Evolutionary conservation across 2,888 invertebrate genomes (phyloP).

Genomic region (Iphiclides podalirius): DNA sequence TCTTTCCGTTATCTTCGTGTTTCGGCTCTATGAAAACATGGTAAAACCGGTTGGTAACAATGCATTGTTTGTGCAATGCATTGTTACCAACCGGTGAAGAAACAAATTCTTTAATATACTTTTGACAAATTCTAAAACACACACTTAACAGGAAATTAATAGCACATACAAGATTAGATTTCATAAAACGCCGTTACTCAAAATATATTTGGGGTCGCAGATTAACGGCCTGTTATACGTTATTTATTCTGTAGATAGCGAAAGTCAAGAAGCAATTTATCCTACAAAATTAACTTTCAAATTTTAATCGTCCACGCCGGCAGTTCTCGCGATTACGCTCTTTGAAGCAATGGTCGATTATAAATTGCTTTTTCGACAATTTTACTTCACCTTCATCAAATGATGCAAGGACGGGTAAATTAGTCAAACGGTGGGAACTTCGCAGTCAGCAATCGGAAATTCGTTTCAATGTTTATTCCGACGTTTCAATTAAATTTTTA

Average conservation of each 20-base stretch:
- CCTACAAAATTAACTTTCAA: constrained; percentile 71
- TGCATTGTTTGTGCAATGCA: too few relatives aligned
- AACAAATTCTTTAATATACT: too few relatives aligned
- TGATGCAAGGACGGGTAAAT: constrained; percentile 32
- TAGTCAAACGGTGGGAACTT: constrained; percentile 26
- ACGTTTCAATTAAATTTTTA: constrained; percentile 19
- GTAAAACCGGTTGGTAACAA: too few relatives aligned
- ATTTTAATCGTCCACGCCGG: constrained; percentile 67
- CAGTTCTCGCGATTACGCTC: constrained; percentile 54
- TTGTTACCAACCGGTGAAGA: too few relatives aligned
- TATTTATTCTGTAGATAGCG: constrained; percentile 67
- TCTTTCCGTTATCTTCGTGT: too few relatives aligned
- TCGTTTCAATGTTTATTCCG: constrained; percentile 18
- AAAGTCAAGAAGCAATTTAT: constrained; percentile 75
- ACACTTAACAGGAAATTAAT: too few relatives aligned
- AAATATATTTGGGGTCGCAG: constrained; percentile 61
- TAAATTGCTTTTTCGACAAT: constrained; percentile 70
- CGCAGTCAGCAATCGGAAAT: constrained; percentile 23
- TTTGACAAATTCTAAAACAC: too few relatives aligned
- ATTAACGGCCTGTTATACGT: constrained; percentile 51
- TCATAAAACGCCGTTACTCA: constrained; percentile 33
- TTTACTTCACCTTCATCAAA: constrained; percentile 39
- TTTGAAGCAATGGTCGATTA: constrained; percentile 65
- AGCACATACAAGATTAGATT: neutral
- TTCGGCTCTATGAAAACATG: too few relatives aligned